Evolutionary conservation across 2,888 invertebrate species (phyloP), one percentile per base, ranked within the genome.

Genomic region (Apamea anceps): DNA sequence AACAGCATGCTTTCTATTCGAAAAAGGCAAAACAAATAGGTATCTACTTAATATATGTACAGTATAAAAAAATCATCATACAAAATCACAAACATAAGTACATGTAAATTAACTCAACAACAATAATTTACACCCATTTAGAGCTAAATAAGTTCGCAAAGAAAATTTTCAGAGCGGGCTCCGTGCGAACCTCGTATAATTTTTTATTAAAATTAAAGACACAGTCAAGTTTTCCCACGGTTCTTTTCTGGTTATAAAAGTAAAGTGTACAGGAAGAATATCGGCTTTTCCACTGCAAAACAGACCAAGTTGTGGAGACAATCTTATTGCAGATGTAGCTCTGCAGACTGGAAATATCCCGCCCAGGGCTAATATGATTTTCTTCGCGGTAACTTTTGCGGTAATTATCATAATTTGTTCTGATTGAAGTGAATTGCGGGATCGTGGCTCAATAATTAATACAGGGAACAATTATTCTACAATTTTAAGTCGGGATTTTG

Each of bases 201-300:
- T 78, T 85, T 87, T 87, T 82, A 74, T 76, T 85, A 74, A 76
- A 85, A 86, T 81, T 77, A 81, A 86, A 85, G 79, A 81, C 67
- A 84, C 54, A 79, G 74, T 63, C 57, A 84, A 84, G 81, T 85
- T 87, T 86, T 84, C 70, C 65, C 84, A 87, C 87, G 72, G 75
- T 75, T 71, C 66, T 84, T 84, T 87, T 78, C 81, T 73, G 87
- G 78, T 78, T 72, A 48, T 87, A 86, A 86, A 87, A 81, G 78
- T 78, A 85, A 87, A 87, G 87, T 85, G 85, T 86, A 73, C 72
- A 13, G 72, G 54, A 77, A 75, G 75, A 87, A 85, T 85, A 82
- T 80, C 57, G 85, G 72, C 80, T 85, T 84, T 75, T 57, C 48
- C 37, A 65, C 70, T 51, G 72, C 85, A 84, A 85, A 77, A 84